phyloP scores from a whole-genome alignment of 2,888 invertebrate genomes.

The Norana najaformis region DNA sequence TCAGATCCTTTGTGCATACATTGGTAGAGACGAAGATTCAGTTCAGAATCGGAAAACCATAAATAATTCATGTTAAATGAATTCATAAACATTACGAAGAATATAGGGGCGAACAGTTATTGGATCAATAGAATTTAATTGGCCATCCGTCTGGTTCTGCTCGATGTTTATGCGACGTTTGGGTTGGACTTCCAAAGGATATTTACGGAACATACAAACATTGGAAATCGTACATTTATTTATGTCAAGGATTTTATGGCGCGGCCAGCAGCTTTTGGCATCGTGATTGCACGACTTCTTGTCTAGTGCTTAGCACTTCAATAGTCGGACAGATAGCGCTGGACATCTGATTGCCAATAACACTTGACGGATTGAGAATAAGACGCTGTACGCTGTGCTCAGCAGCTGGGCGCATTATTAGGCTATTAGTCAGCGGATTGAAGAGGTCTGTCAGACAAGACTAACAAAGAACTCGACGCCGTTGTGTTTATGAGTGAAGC shows the following conservation, averaged over 20 bases:
- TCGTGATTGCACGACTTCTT: neutral
- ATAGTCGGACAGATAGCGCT: neutral
- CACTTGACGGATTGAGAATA: constrained; percentile 8
- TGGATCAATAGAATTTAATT: no score
- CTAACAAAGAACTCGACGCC: constrained; percentile 19
- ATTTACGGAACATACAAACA: neutral
- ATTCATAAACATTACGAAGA: no score
- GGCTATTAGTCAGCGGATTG: constrained; percentile 6
- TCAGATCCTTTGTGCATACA: no score
- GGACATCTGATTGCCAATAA: constrained; percentile 17
- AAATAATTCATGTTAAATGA: no score
- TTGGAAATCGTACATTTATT: neutral
- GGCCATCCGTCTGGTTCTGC: no score
- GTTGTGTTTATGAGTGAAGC: neutral
- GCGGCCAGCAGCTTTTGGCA: no score
- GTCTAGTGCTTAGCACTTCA: neutral
- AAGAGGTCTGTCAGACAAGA: neutral
- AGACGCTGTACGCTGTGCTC: neutral
- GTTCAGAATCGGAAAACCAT: no score
- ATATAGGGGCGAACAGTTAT: no score
- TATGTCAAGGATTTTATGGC: no score
- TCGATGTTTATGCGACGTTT: no score
- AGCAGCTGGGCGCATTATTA: neutral
- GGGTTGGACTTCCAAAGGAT: neutral
- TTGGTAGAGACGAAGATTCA: no score